phyloP scores from a whole-genome alignment of 2,113 vertebrate genomes.

The Lamprologus callipterus region DNA sequence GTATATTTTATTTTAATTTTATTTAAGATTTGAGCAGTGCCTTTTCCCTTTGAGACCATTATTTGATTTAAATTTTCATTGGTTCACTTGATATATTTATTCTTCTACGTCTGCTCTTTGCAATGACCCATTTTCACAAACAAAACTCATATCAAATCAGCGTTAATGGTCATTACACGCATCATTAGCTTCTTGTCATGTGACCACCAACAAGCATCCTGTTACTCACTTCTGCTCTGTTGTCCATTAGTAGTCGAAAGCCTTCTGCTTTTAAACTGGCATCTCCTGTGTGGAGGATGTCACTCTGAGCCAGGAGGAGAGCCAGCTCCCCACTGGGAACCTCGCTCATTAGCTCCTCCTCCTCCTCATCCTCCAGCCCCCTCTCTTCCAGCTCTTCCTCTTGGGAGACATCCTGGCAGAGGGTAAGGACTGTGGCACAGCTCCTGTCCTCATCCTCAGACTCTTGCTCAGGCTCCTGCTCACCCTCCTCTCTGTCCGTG shows the following conservation, averaged over 20 bases:
- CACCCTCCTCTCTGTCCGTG: conserved; percentile 73
- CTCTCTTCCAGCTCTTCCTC: conserved; percentile 37
- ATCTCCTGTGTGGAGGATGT: conserved; percentile 75
- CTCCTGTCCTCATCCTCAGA: conserved; percentile 73
- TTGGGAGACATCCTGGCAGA: conserved; percentile 67
- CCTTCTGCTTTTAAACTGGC: conserved; percentile 75
- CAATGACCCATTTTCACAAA: not conserved
- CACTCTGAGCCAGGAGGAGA: conserved; percentile 80
- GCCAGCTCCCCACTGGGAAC: conserved; percentile 68
- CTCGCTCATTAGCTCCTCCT: conserved; percentile 31
- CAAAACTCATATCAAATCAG: not conserved
- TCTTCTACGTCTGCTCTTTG: not conserved
- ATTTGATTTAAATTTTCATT: not conserved
- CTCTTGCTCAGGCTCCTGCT: conserved; percentile 36
- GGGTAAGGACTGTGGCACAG: conserved; percentile 79
- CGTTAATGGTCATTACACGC: not conserved
- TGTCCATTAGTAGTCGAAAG: conserved; percentile 80
- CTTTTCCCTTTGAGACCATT: not conserved
- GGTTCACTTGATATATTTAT: not conserved
- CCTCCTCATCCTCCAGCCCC: conserved; percentile 33
- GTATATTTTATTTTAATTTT: not conserved
- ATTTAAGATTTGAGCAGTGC: not conserved
- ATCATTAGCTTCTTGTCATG: not conserved
- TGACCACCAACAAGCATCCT: not conserved
- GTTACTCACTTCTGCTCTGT: conserved; percentile 77